Evolutionary conservation across 2,888 invertebrate species (phyloP).

Genomic region (Miltochrista miniata): DNA sequence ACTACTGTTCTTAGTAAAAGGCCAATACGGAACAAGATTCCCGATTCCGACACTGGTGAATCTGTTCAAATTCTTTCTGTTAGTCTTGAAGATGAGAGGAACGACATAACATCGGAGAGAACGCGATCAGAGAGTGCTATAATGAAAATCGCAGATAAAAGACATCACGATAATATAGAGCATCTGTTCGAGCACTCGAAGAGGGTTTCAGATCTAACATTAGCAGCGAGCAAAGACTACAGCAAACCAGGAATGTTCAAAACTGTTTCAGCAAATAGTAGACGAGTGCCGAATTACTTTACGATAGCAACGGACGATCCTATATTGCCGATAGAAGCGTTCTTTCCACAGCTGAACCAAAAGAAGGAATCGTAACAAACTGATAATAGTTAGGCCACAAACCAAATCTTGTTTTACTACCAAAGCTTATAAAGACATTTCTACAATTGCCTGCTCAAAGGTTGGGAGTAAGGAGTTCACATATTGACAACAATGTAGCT

Average conservation of each 20-base stretch:
- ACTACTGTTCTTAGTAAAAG: conserved; percentile 60
- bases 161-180: conserved; percentile 71
- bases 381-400: conserved; percentile 51
- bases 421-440: conserved; percentile 59
- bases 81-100: conserved; percentile 55
- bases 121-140: conserved; percentile 80
- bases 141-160: conserved; percentile 83
- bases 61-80: conserved; percentile 70
- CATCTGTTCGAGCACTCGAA: conserved; percentile 83
- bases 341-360: conserved; percentile 89
- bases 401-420: conserved; percentile 74
- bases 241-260: conserved; percentile 89
- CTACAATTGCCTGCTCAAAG: conserved; percentile 11
- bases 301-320: conserved; percentile 91
- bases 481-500: neutral
- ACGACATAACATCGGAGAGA: conserved; percentile 73
- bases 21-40: conserved; percentile 66
- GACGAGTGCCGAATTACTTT: conserved; percentile 87
- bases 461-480: conserved; percentile 10
- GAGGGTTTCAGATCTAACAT: conserved; percentile 88
- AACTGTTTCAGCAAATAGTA: conserved; percentile 84
- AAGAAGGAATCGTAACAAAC: conserved; percentile 80
- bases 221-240: conserved; percentile 88
- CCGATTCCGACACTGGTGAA: conserved; percentile 68
- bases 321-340: conserved; percentile 91